Conservation (phyloP, 2,797 vertebrate species). For the Neopelma chrysocephalum region DNA sequence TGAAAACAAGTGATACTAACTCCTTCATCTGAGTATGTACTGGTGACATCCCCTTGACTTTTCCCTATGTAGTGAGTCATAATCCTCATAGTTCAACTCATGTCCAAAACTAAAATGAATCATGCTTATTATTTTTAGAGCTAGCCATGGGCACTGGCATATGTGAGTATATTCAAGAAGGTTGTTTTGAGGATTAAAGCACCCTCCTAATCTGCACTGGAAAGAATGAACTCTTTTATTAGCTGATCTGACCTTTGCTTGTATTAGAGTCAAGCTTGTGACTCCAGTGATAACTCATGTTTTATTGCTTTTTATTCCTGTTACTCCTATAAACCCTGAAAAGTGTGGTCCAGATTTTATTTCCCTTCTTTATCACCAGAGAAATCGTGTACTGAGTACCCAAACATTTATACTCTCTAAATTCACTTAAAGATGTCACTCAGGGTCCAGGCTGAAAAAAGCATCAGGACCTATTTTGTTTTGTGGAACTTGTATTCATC, state of each 20-base stretch:
- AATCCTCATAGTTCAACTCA: neutral
- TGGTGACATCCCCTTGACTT: neutral
- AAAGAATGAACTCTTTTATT: conserved; percentile 32
- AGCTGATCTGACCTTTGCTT: conserved; percentile 3
- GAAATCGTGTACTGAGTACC: neutral
- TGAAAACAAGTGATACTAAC: neutral
- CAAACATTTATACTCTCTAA: neutral
- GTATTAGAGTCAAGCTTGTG: neutral
- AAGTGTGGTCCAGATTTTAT: neutral
- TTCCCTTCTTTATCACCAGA: neutral
- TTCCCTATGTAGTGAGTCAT: neutral
- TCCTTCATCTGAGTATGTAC: neutral
- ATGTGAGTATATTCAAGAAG: neutral
- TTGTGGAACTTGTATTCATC: neutral
- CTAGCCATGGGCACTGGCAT: neutral
- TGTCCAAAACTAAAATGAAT: neutral
- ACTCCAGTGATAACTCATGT: neutral
- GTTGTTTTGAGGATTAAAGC: neutral
- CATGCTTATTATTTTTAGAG: conserved; percentile 10
- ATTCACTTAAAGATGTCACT: neutral
- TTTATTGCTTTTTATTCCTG: conserved; percentile 27
- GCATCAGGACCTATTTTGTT: neutral
- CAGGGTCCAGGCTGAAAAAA: neutral
- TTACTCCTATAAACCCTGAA: conserved; percentile 12
- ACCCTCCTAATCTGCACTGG: neutral